Evolutionary conservation across 2,797 vertebrate species (phyloP).

Genomic region (Taeniopygia guttata): DNA sequence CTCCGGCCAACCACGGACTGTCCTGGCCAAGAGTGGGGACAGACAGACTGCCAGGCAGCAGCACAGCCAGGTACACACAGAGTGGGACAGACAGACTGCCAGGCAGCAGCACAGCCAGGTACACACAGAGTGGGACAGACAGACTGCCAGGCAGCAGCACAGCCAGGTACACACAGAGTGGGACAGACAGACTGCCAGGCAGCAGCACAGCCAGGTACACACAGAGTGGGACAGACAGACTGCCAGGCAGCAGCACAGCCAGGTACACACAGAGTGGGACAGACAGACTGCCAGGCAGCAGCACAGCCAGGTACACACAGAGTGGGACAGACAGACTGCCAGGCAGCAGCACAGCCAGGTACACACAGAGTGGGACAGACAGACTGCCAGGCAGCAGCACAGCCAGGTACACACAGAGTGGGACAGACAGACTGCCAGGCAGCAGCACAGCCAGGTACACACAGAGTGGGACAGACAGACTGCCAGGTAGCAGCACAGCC

Average conservation of each 20-base stretch:
- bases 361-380: neutral
- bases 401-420: neutral
- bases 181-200: neutral
- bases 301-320: neutral
- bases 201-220: neutral
- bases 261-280: neutral
- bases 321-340: neutral
- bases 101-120: neutral
- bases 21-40: neutral
- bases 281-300: neutral
- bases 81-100: neutral
- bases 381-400: neutral
- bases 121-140: neutral
- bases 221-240: neutral
- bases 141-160: neutral
- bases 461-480: neutral
- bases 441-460: neutral
- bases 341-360: neutral
- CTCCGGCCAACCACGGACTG: neutral
- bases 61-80: neutral
- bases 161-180: neutral
- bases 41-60: neutral
- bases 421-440: neutral
- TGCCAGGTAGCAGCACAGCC: neutral
- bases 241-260: neutral